These are phyloP conservation scores for Callorhinus ursinus DNA, from an alignment of 2,113 vertebrate genomes.

Conservation along the genomic window DNA sequence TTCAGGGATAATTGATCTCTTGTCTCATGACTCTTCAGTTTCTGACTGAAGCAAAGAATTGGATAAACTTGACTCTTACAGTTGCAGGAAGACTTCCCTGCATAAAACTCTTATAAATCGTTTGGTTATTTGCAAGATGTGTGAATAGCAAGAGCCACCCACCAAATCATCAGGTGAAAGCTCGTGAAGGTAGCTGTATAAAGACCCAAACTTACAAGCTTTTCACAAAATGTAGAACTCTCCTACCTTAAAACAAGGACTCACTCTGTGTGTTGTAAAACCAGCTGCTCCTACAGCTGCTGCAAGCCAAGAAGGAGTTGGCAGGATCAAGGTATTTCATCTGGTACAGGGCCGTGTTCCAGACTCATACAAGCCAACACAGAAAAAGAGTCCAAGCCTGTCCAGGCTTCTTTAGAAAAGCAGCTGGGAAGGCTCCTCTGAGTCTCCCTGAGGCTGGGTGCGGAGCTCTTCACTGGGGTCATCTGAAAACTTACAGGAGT, in stretches of 20 bases:
- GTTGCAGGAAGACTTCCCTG: neutral
- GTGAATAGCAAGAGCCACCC: neutral
- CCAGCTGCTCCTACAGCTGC: slow-evolving; percentile 70
- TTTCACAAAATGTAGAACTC: neutral
- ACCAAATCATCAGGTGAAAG: neutral
- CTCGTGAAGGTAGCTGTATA: neutral
- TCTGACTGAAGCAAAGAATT: neutral
- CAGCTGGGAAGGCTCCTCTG: slow-evolving; percentile 57
- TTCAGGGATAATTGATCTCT: slow-evolving; percentile 10
- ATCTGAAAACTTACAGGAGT: slow-evolving; percentile 4
- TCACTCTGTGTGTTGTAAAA: slow-evolving; percentile 49
- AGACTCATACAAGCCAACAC: slow-evolving; percentile 8
- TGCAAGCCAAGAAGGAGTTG: slow-evolving; percentile 69
- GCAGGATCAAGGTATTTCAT: slow-evolving; percentile 53
- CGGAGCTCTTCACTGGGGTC: neutral
- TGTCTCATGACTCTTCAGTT: neutral
- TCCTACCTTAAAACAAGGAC: slow-evolving; percentile 12
- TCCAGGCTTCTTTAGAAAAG: slow-evolving; percentile 43
- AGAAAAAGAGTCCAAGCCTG: neutral
- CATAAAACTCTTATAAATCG: neutral
- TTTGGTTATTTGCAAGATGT: neutral
- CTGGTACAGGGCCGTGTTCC: slow-evolving; percentile 60
- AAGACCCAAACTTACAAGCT: neutral
- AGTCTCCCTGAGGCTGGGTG: slow-evolving; percentile 33
- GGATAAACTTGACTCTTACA: neutral